phyloP scores from a whole-genome alignment of 1,140 invertebrate genomes.

The Hyles vespertilio region DNA sequence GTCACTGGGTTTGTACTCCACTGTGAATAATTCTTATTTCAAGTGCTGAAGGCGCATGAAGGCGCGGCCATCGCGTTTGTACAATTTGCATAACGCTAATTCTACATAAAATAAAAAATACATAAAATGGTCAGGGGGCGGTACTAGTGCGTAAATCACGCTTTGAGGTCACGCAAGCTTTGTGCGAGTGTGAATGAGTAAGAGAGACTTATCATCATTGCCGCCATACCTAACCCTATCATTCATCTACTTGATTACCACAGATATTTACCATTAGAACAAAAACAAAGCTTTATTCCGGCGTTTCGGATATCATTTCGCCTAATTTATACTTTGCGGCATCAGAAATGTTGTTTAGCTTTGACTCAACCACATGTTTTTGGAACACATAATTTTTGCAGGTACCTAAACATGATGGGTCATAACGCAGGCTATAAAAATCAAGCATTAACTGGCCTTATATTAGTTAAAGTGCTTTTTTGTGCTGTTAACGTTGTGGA shows the following conservation, averaged over 20 bases:
- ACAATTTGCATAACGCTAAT: too few relatives aligned
- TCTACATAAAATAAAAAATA: too few relatives aligned
- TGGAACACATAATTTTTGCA: constrained; percentile 31
- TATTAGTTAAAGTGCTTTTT: constrained; percentile 25
- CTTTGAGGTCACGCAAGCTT: constrained; percentile 31
- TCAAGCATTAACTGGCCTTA: constrained; percentile 28
- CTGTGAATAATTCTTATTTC: neutral
- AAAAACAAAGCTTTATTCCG: constrained; percentile 32
- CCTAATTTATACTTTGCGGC: constrained; percentile 35
- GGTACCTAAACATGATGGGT: constrained; percentile 27
- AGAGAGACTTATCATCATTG: constrained; percentile 17
- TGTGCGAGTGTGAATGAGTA: constrained; percentile 25
- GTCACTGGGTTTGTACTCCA: neutral
- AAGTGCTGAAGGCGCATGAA: too few relatives aligned
- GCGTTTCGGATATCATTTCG: constrained; percentile 25
- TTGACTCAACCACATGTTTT: constrained; percentile 33
- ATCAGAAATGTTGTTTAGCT: constrained; percentile 25
- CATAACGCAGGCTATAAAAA: constrained; percentile 28
- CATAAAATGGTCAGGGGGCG: neutral
- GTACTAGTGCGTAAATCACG: constrained; percentile 27
- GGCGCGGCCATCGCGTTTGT: too few relatives aligned
- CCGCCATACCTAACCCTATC: constrained; percentile 16
- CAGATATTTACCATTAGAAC: constrained; percentile 24
- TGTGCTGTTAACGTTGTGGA: constrained; percentile 22
- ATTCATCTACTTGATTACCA: constrained; percentile 25